Percentiles rank a stretch among this genome's conserved stretches.
phyloP scores from a whole-genome alignment of 35 echinoderm and acorn worm species.

The Ptychodera flava region DNA sequence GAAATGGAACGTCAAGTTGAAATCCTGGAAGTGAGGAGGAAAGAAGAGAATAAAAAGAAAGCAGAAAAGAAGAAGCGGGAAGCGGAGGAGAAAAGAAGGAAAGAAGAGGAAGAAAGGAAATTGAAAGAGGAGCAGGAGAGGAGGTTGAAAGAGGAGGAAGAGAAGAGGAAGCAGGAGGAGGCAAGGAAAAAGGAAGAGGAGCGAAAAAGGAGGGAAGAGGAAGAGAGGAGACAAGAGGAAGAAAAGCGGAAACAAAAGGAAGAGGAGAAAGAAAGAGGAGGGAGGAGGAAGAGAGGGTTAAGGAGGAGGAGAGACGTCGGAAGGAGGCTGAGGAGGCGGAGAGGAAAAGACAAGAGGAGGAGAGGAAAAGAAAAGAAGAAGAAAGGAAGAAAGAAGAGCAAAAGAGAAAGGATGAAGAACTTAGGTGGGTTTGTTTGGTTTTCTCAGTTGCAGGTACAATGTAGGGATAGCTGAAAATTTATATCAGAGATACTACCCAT shows the following conservation, averaged over 20 bases:
- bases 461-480: too few relatives aligned
- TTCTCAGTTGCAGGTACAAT: too few relatives aligned
- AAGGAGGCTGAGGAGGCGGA: background rate
- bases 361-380: background rate
- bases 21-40: background rate
- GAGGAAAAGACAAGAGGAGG: background rate
- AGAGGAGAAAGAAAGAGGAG: background rate
- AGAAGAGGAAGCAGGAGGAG: background rate
- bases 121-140: background rate
- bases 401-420: background rate
- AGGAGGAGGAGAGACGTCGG: background rate
- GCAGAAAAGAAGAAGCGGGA: background rate
- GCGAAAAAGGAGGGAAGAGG: background rate
- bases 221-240: background rate
- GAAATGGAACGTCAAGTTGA: background rate
- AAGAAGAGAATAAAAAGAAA: background rate
- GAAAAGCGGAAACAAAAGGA: background rate
- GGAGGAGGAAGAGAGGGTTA: background rate
- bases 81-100: background rate
- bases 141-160: background rate
- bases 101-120: background rate
- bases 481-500: too few relatives aligned
- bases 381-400: background rate
- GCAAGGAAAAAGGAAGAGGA: background rate
- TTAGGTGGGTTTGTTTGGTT: too few relatives aligned